Conservation (phyloP, 2,797 vertebrate species). For the Gymnothorax javanicus region DNA sequence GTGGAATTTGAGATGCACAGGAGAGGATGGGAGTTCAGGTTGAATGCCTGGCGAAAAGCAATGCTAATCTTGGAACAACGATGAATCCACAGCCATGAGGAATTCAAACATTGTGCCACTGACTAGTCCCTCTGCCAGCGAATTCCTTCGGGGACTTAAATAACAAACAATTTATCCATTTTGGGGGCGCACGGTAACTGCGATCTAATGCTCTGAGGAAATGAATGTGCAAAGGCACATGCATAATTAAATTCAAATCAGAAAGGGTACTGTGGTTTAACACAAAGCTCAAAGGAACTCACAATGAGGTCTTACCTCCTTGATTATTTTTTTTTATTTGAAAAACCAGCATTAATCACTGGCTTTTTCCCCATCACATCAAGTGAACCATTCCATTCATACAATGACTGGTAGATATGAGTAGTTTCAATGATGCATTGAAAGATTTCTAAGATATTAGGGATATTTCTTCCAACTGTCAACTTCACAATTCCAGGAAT, state of each 20-base stretch:
- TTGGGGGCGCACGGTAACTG: slow-evolving; percentile 9
- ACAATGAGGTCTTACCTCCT: slow-evolving; percentile 16
- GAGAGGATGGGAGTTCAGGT: neutral
- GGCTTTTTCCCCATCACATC: neutral
- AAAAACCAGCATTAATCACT: slow-evolving; percentile 20
- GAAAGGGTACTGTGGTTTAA: slow-evolving; percentile 6
- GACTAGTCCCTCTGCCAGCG: neutral
- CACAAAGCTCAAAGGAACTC: slow-evolving; percentile 13
- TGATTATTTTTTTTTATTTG: neutral
- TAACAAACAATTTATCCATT: slow-evolving; percentile 33
- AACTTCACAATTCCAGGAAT: neutral
- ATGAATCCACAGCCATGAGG: slow-evolving; percentile 17
- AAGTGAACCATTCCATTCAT: neutral
- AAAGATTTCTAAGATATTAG: neutral
- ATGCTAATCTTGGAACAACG: slow-evolving; percentile 13
- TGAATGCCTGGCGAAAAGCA: neutral
- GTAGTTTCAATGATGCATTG: neutral
- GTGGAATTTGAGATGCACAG: neutral
- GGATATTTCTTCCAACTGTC: neutral
- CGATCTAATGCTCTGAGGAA: slow-evolving; percentile 23
- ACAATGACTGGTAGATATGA: neutral
- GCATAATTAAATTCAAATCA: slow-evolving; percentile 29
- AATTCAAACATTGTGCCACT: slow-evolving; percentile 8
- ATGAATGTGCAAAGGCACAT: slow-evolving; percentile 1
- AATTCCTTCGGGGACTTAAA: slow-evolving; percentile 17